Conservation (phyloP, 2,113 vertebrate species). For the Beaufortia kweichowensis region DNA sequence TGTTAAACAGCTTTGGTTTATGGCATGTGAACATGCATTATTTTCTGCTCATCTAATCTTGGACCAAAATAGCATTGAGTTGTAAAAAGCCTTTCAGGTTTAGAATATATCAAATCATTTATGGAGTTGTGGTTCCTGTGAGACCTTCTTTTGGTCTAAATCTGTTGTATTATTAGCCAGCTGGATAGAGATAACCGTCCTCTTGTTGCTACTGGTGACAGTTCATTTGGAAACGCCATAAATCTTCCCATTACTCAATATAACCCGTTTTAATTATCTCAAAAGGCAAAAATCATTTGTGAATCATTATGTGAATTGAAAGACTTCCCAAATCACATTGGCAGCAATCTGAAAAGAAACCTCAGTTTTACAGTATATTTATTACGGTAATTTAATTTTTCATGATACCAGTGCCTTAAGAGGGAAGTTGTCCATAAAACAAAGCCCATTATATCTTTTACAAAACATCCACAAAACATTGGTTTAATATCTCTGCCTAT, state of each 20-base stretch:
- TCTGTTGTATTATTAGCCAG: slow-evolving; percentile 27
- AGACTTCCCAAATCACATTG: not conserved
- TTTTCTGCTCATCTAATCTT: slow-evolving; percentile 32
- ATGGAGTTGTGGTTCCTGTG: slow-evolving; percentile 26
- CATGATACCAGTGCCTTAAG: too few relatives aligned
- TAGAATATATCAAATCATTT: slow-evolving; percentile 29
- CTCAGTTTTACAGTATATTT: too few relatives aligned
- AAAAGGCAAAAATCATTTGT: too few relatives aligned
- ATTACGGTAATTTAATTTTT: too few relatives aligned
- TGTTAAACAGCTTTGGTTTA: slow-evolving; percentile 2
- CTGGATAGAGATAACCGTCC: slow-evolving; percentile 1
- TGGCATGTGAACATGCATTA: slow-evolving; percentile 3
- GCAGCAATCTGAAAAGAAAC: not conserved
- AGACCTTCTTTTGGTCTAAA: slow-evolving; percentile 14
- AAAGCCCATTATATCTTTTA: too few relatives aligned
- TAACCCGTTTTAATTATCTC: not conserved
- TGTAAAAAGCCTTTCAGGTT: slow-evolving; percentile 20
- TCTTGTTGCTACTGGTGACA: slow-evolving; percentile 4
- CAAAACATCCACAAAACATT: too few relatives aligned
- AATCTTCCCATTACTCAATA: not conserved
- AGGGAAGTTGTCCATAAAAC: too few relatives aligned
- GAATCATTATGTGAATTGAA: not conserved
- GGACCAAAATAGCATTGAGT: slow-evolving; percentile 20
- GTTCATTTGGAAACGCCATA: not conserved
- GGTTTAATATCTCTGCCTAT: too few relatives aligned